Evolutionary conservation across 2,797 vertebrate genomes (phyloP).

Genomic region (Lepus oiostolus): DNA sequence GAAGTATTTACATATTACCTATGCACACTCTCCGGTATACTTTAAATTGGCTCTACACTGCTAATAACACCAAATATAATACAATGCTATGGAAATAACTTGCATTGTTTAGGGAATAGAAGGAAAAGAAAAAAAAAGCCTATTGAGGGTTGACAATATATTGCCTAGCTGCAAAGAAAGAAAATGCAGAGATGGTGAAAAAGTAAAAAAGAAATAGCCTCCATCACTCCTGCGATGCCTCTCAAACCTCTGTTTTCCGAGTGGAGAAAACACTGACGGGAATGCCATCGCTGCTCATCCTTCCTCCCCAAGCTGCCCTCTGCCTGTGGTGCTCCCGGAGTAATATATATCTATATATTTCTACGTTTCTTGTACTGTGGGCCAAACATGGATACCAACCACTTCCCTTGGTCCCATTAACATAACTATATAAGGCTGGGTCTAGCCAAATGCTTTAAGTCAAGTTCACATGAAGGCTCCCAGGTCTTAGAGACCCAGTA

Average conservation of each 20-base stretch:
- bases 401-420: neutral
- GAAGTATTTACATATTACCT: too few species aligned
- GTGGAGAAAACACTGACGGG: neutral
- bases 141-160: neutral
- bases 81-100: too few species aligned
- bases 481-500: neutral
- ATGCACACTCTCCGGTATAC: too few species aligned
- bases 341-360: neutral
- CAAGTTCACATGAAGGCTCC: neutral
- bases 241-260: neutral
- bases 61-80: too few species aligned
- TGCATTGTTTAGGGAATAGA: too few species aligned
- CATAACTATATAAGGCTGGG: neutral
- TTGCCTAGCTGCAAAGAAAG: neutral
- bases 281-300: neutral
- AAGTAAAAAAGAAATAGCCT: neutral
- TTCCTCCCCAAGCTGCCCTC: neutral
- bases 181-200: neutral
- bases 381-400: neutral
- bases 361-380: neutral
- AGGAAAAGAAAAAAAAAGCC: too few species aligned
- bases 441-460: conserved; percentile 17
- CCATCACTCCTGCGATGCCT: neutral
- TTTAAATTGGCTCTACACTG: too few species aligned
- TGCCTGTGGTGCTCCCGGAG: neutral